Conservation (phyloP, 2,888 invertebrate genomes). For the Prionchulus punctatus region DNA sequence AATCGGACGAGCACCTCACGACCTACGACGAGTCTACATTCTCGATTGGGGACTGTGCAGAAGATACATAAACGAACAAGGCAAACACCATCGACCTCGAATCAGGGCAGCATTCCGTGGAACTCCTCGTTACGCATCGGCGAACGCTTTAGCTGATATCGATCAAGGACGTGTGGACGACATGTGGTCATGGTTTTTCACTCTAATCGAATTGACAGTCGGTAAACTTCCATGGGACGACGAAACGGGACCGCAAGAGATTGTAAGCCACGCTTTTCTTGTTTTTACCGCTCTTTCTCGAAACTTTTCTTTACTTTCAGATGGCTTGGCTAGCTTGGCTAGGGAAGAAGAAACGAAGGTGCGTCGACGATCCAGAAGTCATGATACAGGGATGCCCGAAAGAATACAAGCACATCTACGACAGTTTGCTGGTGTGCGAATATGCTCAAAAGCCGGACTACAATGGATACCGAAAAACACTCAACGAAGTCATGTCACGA, state of each 20-base stretch:
- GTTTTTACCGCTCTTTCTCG: neutral
- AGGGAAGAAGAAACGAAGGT: neutral
- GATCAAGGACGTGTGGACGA: neutral
- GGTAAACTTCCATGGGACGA: neutral
- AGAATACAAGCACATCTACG: neutral
- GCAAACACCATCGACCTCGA: neutral
- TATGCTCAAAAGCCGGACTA: neutral
- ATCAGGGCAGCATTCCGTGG: neutral
- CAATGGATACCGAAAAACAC: no score
- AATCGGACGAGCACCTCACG: neutral
- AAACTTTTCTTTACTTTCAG: neutral
- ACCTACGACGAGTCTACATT: neutral
- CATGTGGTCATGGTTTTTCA: constrained; percentile 1
- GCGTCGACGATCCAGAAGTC: neutral
- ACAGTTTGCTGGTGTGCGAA: neutral
- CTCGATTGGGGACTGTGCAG: neutral
- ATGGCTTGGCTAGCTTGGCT: neutral
- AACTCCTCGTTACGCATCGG: neutral
- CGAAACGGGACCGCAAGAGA: neutral
- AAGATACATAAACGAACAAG: neutral
- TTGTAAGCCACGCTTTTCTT: neutral
- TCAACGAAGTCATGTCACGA: no score
- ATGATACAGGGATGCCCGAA: neutral
- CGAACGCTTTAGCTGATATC: neutral
- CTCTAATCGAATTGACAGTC: neutral